These are phyloP conservation scores for Drosophila eohydei DNA, from an alignment of 2,888 invertebrate genomes.

Conservation along the genomic window DNA sequence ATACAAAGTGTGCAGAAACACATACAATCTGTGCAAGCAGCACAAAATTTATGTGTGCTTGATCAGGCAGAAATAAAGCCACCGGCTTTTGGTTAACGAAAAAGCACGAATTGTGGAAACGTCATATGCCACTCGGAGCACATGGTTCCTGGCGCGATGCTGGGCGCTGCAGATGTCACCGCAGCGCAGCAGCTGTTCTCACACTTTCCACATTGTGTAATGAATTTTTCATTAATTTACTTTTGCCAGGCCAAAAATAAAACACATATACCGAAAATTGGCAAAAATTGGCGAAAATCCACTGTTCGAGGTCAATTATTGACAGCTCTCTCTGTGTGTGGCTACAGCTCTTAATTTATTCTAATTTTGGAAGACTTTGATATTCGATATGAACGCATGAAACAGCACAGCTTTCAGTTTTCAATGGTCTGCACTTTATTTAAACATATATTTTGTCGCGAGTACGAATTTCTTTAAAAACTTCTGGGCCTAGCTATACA, in stretches of 20 bases:
- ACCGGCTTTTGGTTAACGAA: conserved; percentile 33
- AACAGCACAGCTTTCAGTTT: conserved; percentile 18
- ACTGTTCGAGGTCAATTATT: conserved; percentile 30
- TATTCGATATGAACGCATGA: neutral
- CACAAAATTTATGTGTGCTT: conserved; percentile 33
- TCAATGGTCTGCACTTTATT: conserved; percentile 64
- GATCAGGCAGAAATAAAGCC: conserved; percentile 41
- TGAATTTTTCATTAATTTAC: conserved; percentile 68
- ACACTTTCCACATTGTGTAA: conserved; percentile 51
- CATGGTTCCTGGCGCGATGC: neutral
- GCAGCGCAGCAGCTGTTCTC: conserved; percentile 35
- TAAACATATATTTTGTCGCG: conserved; percentile 39
- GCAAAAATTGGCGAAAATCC: conserved; percentile 1
- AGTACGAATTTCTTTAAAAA: conserved; percentile 46
- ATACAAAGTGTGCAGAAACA: neutral
- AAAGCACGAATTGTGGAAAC: conserved; percentile 27
- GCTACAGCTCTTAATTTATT: neutral
- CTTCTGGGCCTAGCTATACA: conserved; percentile 43
- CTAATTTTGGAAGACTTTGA: neutral
- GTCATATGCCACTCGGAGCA: conserved; percentile 6
- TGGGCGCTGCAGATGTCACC: conserved; percentile 28
- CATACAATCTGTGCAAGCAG: conserved; percentile 6
- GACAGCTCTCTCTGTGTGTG: neutral
- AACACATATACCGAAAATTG: conserved; percentile 12
- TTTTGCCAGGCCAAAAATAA: conserved; percentile 32